Base-by-base conservation (phyloP, 2,797 vertebrate genomes). In the Limosa lapponica region DNA sequence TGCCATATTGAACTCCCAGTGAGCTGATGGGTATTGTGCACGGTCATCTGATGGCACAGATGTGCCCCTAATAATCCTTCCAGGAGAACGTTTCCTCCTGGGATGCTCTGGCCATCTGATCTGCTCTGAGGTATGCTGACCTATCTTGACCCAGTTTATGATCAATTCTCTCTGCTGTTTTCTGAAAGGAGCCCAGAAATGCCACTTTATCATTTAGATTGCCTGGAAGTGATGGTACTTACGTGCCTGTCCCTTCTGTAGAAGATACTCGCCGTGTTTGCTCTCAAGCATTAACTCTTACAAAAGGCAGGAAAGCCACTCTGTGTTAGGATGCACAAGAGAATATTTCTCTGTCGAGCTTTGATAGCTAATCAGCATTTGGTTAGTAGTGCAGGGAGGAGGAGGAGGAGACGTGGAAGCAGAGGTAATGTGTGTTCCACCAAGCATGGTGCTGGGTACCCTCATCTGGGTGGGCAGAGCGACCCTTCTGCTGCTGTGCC, bases 21-120 rank as follows among this genome's bases (percentile, higher is more conserved):
- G 95, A 94, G 96, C 57, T 82, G 90, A 95, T 95, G 95, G 94
- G 90, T 93, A 93, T 95, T 95, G 94, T 87, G 82, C 81, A 51
- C 75, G 32, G 93, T 94, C 93, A 89, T 95, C 93, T 93, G 93
- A 95, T 94, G 96, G 92, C 96, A 95, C 94, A 97, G 96, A 97
- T 97, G 95, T 95, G 93, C 58, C 93, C 92, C 95, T 94, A 96
- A 89, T 95, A 95, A 95, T 96, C 95, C 93, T 95, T 97, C 94
- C 88, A 95, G 89, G 81, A 95, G 96, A 73, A 69, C 10, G 4
- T 93, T 96, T 96, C 92, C 95, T 95, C 95, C 83, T 87, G 94
- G 94, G 96, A 97, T 89, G 69, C 83, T 92, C 84, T 69, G 93
- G 96, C 94, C 94, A 96, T 95, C 96, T 95, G 96, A 96, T 96